phyloP scores from a whole-genome alignment of 2,797 vertebrate genomes.

The Molothrus ater region DNA sequence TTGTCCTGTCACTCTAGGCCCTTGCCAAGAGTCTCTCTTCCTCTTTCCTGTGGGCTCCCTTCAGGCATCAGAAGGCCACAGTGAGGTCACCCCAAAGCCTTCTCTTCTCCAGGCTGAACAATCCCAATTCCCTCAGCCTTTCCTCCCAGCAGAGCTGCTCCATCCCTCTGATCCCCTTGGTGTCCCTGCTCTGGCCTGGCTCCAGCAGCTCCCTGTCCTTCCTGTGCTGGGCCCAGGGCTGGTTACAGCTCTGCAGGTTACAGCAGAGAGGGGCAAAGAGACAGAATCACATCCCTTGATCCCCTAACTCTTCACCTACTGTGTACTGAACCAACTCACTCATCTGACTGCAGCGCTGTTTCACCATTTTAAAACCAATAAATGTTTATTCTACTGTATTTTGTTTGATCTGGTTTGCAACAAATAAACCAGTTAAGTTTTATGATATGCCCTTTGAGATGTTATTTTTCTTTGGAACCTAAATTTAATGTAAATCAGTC shows the following conservation, averaged over 20 bases:
- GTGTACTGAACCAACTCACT: neutral
- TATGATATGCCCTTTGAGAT: neutral
- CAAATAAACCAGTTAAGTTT: neutral
- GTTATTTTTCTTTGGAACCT: conserved; percentile 19
- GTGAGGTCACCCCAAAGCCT: neutral
- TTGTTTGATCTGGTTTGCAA: neutral
- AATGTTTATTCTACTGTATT: neutral
- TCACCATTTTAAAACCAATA: neutral
- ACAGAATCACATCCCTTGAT: neutral
- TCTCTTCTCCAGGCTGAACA: neutral
- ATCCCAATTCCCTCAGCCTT: neutral
- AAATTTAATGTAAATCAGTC: conserved; percentile 11
- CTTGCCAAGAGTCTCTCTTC: neutral
- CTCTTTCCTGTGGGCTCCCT: neutral
- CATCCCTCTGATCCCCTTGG: neutral
- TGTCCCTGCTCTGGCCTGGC: neutral
- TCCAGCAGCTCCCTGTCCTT: neutral
- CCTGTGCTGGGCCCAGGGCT: neutral
- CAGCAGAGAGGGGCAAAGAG: accelerated
- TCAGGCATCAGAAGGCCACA: neutral
- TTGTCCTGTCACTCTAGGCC: neutral
- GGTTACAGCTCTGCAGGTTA: accelerated
- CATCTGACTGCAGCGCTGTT: neutral
- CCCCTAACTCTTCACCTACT: neutral
- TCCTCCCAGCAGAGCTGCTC: neutral